Base-by-base conservation (phyloP, 2,888 invertebrate genomes). In the Adineta ricciae region DNA sequence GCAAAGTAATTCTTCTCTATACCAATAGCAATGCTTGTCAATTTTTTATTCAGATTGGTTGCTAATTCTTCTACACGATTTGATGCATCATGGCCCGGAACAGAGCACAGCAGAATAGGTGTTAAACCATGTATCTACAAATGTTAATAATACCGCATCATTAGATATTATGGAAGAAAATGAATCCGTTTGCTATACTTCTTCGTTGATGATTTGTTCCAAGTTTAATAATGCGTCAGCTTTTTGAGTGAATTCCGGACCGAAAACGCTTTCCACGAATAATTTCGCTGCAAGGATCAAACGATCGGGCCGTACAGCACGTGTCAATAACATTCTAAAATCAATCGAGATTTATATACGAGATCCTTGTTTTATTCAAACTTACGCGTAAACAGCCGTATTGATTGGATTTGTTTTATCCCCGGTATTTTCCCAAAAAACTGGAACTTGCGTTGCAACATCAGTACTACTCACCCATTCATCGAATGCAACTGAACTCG, bases 31-130 rank as follows among this genome's bases (percentile, higher is more conserved):
- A 99, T 99, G 88, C 96, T 95, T 0, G 96, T 95, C 83, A 99
- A 93, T 86, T 95, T 95, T 89, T 96, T 96, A 89, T 95, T 94
- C 85, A 95, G 92, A 90, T 98, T 97, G 0, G 97, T 94, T 1
- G 98, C 98, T 90, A 99, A 93, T 90, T 99, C 99, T 90, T 99
- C 98, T 86, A 99, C 97, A 84, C 97, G 93, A 88, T 94, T 94
- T 86, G 97, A 97, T 14, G 99, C 98, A 91, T 99, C 99, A 90
- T 95, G 99, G 56, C 99, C 99, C 46, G 97, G 96, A 83, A 97
- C 86, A 3, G 98, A 97, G 91, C 99, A 99, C 86, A 99, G 92
- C 84, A 99, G 91, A 0, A 97, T 95, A 0, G 99, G 99, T 0
- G 96, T 96, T 41, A 78, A 41, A 78, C 78, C 78, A 9, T 78